phyloP scores from a whole-genome alignment of 2,113 vertebrate species.

The Alectura lathami region DNA sequence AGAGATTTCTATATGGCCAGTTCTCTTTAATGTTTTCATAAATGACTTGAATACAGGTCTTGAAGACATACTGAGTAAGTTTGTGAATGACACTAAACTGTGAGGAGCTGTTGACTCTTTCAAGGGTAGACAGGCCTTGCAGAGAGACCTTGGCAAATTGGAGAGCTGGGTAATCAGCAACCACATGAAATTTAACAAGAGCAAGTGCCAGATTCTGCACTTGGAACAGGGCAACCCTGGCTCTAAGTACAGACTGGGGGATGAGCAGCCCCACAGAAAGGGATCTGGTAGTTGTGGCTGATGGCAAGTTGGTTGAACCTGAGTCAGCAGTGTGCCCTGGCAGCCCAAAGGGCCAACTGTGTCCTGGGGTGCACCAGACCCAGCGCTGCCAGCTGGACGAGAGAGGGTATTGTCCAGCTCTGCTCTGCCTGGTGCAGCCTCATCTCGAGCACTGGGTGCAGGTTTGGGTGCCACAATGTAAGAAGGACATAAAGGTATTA shows the following conservation, averaged over 20 bases:
- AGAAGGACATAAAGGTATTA: neutral
- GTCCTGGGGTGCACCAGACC: too few relatives aligned
- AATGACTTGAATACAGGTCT: neutral
- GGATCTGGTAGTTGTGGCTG: neutral
- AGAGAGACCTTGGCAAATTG: neutral
- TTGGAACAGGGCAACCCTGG: neutral
- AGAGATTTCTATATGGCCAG: neutral
- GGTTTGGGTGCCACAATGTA: neutral
- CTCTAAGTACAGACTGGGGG: neutral
- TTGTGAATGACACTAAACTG: neutral
- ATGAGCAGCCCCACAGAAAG: neutral
- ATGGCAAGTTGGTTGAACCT: neutral
- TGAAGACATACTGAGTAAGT: neutral
- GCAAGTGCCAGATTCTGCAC: neutral
- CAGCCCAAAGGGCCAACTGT: too few relatives aligned
- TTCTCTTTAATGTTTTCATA: neutral
- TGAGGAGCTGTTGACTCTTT: neutral
- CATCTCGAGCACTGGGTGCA: neutral
- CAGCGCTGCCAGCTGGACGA: neutral
- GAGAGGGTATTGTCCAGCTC: neutral
- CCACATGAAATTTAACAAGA: neutral
- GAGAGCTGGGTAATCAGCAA: neutral
- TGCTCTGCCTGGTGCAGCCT: neutral
- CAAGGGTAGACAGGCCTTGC: too few relatives aligned
- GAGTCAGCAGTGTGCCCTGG: neutral